Base-by-base conservation (phyloP, 2,888 invertebrate genomes). In the Cistogaster globosa region DNA sequence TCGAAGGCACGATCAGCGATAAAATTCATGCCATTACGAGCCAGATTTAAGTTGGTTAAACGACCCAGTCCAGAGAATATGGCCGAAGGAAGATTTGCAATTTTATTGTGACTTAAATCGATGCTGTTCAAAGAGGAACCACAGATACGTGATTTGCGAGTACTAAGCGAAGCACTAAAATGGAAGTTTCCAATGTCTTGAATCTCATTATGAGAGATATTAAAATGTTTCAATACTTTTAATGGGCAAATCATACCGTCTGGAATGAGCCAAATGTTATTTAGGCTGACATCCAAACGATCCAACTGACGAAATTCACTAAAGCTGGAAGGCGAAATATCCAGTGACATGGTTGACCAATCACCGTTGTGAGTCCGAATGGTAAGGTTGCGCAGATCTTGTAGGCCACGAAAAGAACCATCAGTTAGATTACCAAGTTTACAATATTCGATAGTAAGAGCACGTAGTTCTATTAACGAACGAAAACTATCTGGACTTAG, bases 231-330 rank as follows among this genome's bases (percentile, higher is more conserved):
- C 89, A 97, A 93, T 90, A 96, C 96, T 72, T 96, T 95, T 86
- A 97, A 92, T 3, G 97, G 96, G 90, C 97, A 97, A 92, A 97
- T 97, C 89, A 97, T 94, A 90, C 96, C 96, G 90, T 96, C 96
- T 42, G 97, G 97, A 90, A 97, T 96, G 75, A 96, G 95, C 96
- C 97, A 97, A 90, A 97, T 97, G 92, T 97, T 97, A 92, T 97
- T 97, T 90, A 95, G 95, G 91, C 97, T 97, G 88, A 98, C 93
- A 92, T 98, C 97, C 88, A 97, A 93, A 88, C 96, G 95, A 92
- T 97, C 97, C 88, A 97, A 94, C 92, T 97, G 96, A 74, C 96
- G 94, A 87, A 97, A 96, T 88, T 95, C 94, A 95, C 86, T 95
- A 92, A 97, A 97, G 90, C 96, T 96, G 88, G 96, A 96, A 77